These are phyloP conservation scores for Arge pagana DNA, from an alignment of 2,888 invertebrate genomes.

Conservation along the genomic window DNA sequence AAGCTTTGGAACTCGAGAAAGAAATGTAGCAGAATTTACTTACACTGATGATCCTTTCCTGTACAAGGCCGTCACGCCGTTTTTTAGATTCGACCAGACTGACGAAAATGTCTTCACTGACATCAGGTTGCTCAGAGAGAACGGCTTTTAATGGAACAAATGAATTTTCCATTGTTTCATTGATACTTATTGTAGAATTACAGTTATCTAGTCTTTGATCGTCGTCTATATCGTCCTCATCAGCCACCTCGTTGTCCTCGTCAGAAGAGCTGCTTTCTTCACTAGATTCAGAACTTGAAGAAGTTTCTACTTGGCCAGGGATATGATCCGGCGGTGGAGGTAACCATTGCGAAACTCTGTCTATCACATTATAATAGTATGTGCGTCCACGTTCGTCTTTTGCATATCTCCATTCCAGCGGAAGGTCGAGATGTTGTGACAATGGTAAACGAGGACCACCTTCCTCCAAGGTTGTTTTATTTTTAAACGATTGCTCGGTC, in stretches of 20 bases:
- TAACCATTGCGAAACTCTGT: slow-evolving; percentile 79
- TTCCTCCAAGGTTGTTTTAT: slow-evolving; percentile 22
- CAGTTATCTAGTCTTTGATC: slow-evolving; percentile 27
- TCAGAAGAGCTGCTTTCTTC: slow-evolving; percentile 56
- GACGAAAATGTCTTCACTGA: slow-evolving; percentile 15
- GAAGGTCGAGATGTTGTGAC: slow-evolving; percentile 67
- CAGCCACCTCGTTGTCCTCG: slow-evolving; percentile 60
- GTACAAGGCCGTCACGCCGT: slow-evolving; percentile 63
- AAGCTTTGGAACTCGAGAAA: no score
- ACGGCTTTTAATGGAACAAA: slow-evolving; percentile 23
- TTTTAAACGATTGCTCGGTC: background rate
- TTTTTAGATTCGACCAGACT: slow-evolving; percentile 50
- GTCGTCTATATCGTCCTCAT: slow-evolving; percentile 47
- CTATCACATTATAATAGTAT: slow-evolving; percentile 89
- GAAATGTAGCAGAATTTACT: slow-evolving; percentile 47
- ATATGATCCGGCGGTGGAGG: slow-evolving; percentile 62
- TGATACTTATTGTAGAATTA: slow-evolving; percentile 42
- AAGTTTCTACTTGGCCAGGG: slow-evolving; percentile 51
- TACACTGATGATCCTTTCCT: slow-evolving; percentile 70
- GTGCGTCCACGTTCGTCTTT: slow-evolving; percentile 80
- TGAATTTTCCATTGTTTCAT: slow-evolving; percentile 10
- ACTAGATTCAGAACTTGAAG: slow-evolving; percentile 58
- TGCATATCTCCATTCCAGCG: slow-evolving; percentile 87
- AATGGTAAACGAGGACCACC: slow-evolving; percentile 45
- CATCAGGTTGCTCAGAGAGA: slow-evolving; percentile 29